These are phyloP conservation scores for Oncorhynchus mykiss DNA, from an alignment of 2,113 vertebrate genomes.

Conservation along the genomic window DNA sequence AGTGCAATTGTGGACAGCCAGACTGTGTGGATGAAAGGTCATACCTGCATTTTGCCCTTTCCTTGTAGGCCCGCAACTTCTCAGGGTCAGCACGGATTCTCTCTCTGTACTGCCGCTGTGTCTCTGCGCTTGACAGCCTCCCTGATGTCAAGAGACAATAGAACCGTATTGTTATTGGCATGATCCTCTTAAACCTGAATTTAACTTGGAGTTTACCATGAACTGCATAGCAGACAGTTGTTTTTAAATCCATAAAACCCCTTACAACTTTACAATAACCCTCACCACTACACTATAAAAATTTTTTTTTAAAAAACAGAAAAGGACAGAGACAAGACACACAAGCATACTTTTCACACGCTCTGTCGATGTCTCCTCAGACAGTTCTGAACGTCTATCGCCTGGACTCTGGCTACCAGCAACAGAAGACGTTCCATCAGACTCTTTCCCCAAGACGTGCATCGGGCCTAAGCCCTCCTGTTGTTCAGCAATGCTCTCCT, in stretches of 20 bases:
- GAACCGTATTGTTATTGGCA: neutral
- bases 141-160: constrained; percentile 4
- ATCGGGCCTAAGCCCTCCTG: neutral
- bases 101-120: constrained; percentile 37
- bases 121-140: constrained; percentile 23
- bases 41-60: constrained; percentile 44
- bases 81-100: constrained; percentile 45
- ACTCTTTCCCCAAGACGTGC: constrained; percentile 11
- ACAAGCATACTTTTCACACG: neutral
- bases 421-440: neutral
- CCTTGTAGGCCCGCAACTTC: constrained; percentile 30
- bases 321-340: neutral
- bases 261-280: too few relatives aligned
- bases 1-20: too few relatives aligned
- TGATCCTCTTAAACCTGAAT: neutral
- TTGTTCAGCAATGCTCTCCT: constrained; percentile 20
- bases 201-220: neutral
- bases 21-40: neutral
- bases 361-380: neutral
- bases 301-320: too few relatives aligned
- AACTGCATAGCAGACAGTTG: neutral
- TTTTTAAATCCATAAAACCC: too few relatives aligned
- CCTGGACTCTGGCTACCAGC: neutral
- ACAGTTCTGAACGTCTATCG: too few relatives aligned
- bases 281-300: too few relatives aligned